phyloP scores from a whole-genome alignment of 2,113 vertebrate species.

The Phylloscopus whistleri region DNA sequence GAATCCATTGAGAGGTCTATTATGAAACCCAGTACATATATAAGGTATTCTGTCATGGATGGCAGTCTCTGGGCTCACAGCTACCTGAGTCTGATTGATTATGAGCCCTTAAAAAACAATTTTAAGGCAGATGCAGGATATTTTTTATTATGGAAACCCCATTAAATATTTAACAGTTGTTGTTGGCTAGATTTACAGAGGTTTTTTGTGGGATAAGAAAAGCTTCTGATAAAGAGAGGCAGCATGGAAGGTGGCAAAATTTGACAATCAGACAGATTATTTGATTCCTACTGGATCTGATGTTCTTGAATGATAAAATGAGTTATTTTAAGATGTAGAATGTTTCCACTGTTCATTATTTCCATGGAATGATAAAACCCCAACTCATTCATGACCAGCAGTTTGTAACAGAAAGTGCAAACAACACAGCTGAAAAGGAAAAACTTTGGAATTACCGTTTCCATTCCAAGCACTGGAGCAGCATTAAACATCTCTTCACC shows the following conservation, averaged over 20 bases:
- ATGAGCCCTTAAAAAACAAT: not conserved
- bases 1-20: not conserved
- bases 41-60: not conserved
- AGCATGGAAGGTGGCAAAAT: not conserved
- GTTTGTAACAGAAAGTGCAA: not conserved
- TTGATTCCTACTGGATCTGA: not conserved
- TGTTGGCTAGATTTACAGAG: not conserved
- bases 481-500: not conserved
- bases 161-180: slow-evolving; percentile 21
- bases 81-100: not conserved
- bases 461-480: not conserved
- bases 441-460: not conserved
- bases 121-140: not conserved
- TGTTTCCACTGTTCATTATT: not conserved
- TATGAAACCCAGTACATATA: not conserved
- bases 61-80: not conserved
- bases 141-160: not conserved
- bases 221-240: not conserved
- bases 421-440: not conserved
- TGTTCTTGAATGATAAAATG: not conserved
- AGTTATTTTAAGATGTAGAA: not conserved
- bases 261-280: not conserved
- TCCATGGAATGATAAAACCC: not conserved
- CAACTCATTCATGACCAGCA: not conserved
- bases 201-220: not conserved